Evolutionary conservation across 2,113 vertebrate species (phyloP), one percentile per base, ranked within the genome.

Genomic region (Cyrtonyx montezumae): DNA sequence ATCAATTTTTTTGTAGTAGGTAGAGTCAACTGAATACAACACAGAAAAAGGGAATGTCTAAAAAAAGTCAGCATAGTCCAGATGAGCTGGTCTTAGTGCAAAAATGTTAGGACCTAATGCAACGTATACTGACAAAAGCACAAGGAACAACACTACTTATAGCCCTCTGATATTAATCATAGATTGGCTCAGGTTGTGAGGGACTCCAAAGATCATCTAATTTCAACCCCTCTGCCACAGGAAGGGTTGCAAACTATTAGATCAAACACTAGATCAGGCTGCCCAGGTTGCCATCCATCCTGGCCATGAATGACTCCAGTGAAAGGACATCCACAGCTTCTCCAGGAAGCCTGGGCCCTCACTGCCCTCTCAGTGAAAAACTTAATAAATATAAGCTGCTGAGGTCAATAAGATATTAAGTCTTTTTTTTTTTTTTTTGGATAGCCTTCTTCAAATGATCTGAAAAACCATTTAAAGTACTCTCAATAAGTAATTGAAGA

Each of bases 121-220:
- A 84, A 17, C 2, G 4, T 5, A 26, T 2, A 4, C 22, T 40
- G 30, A 6, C 32, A 61, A 74, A 45, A 28, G 10, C 2, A 2
- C 0, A 0, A 6, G 7, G 6, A 8, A 55, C 84, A 48, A 6
- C 13, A 26, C 5, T n/a, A 14, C 42, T 58, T 70, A 12, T 0
- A 13, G 13, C 22, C 5, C 8, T 65, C 48, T 73, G 18, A 46
- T 81, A 23, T 48, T 67, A 28, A 53, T 53, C 51, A 30, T 9
- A 53, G 51, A 10, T 17, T 53, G 51, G 15, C 51, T 53, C 15
- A 1, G 15, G 26, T 30, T 53, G 51, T 26, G 51, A 53, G 15
- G 26, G 26, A 53, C 51, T 53, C 30, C 26, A 53, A 30, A 53
- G 51, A 53, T 28, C 51, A 30, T 16, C 26, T 30, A 53, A 30